Evolutionary conservation across 2,888 invertebrate genomes (phyloP), one percentile per base, ranked within the genome.

Genomic region (Coecobrya sp.): DNA sequence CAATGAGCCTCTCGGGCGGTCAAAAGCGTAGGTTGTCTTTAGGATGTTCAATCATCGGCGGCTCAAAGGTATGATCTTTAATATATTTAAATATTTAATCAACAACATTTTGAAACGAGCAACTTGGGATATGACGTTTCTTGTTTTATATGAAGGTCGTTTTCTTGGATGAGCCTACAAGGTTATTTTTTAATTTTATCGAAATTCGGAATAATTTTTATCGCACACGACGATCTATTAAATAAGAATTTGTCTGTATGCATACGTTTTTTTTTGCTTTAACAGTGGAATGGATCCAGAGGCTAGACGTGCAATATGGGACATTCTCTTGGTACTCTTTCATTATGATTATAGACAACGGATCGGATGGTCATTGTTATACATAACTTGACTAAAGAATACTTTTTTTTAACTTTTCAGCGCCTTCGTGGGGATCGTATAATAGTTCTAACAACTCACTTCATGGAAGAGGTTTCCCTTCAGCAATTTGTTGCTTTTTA

Each of bases 391-490:
- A 16, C 13, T 5, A 55, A 55, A n/a, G 65, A 22, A 27, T 8
- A n/a, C 25, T 8, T 22, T 5, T 49, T 22, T 10, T 65, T 22
- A 3, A 16, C 25, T 11, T 5, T 45, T 52, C 19, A 82, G 81
- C n/a, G 22, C 5, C 16, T 82, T n/a, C 96, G 97, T 87, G 97
- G 97, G 90, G 96, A 97, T 0, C 97, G 97, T 94, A 98, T 98
- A 0, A 97, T 99, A 94, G 96, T 99, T 11, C 97, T 99, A 82
- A 98, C 98, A n/a, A 99, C 99, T 0, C 99, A 99, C 96, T 98
- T 98, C 96, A 98, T 99, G 98, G 99, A 99, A 96, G 99, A 99
- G 96, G 76, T 49, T n/a, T n/a, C n/a, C n/a, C n/a, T n/a, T n/a
- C n/a, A n/a, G n/a, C n/a, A n/a, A n/a, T n/a, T n/a, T n/a, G n/a